Evolutionary conservation across 2,797 vertebrate genomes (phyloP).

Genomic region (Cryptoprocta ferox): DNA sequence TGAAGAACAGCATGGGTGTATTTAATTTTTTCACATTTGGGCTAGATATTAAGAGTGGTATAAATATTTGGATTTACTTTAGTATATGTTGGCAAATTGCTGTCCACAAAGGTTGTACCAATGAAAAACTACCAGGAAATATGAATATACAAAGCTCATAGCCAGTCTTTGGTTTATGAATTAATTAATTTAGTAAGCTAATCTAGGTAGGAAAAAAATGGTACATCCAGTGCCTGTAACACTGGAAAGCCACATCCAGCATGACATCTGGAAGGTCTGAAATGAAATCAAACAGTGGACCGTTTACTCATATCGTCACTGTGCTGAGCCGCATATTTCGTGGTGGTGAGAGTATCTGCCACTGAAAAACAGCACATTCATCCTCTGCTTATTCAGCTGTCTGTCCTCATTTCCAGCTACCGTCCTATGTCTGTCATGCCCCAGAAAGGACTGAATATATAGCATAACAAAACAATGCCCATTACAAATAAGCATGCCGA

Average conservation of each 20-base stretch:
- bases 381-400: not conserved
- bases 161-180: not conserved
- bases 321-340: not conserved
- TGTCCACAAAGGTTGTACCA: not conserved
- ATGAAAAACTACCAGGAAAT: not conserved
- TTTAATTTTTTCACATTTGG: not conserved
- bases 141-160: not conserved
- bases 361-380: fast-evolving
- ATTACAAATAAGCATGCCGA: not conserved
- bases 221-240: not conserved
- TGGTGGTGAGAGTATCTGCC: not conserved
- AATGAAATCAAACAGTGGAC: not conserved
- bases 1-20: not conserved
- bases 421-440: too few relatives aligned
- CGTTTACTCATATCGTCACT: not conserved
- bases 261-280: not conserved
- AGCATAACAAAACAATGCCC: not conserved
- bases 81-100: not conserved
- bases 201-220: not conserved
- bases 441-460: not conserved
- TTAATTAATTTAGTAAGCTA: not conserved
- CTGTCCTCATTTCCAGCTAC: not conserved
- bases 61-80: not conserved
- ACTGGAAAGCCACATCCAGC: not conserved
- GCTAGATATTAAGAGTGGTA: not conserved